A percentile compares a stretch with the other conserved stretches of the same genome.
Evolutionary conservation across 2,797 vertebrate species (phyloP).

Genomic region (Nannoperca obscura): DNA sequence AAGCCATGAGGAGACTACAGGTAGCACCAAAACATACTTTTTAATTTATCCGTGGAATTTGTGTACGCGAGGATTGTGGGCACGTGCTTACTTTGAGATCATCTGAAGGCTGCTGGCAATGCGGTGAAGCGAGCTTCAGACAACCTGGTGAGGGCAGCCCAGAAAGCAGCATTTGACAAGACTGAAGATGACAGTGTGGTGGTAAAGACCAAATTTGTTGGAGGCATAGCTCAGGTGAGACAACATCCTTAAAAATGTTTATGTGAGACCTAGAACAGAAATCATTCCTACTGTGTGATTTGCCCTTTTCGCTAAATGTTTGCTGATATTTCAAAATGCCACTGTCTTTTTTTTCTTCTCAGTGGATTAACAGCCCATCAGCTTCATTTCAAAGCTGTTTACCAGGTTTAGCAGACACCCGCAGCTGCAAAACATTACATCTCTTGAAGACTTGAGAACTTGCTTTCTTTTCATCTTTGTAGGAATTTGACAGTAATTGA

Average conservation of each 20-base stretch:
- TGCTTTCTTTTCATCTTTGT: slow-evolving; percentile 50
- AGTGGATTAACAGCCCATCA: slow-evolving; percentile 60
- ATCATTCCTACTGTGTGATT: slow-evolving; percentile 24
- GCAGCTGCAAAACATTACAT: slow-evolving; percentile 54
- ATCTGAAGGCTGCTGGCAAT: slow-evolving; percentile 92
- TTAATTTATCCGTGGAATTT: rapidly evolving
- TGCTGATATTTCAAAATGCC: slow-evolving; percentile 49
- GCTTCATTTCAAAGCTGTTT: slow-evolving; percentile 65
- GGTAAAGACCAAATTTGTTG: slow-evolving; percentile 98
- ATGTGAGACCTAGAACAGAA: slow-evolving; percentile 18
- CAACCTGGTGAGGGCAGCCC: slow-evolving; percentile 95
- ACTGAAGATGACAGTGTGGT: slow-evolving; percentile 94
- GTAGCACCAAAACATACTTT: slow-evolving; percentile 72
- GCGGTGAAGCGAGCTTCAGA: slow-evolving; percentile 99
- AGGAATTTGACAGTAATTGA: slow-evolving; percentile 57
- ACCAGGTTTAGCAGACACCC: slow-evolving; percentile 62
- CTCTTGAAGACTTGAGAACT: slow-evolving; percentile 41
- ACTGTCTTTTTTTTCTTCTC: slow-evolving; percentile 32
- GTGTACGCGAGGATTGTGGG: background rate
- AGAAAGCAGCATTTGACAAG: slow-evolving; percentile 98
- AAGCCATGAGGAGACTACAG: slow-evolving; percentile 98
- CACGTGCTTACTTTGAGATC: slow-evolving; percentile 27
- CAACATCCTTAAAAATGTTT: slow-evolving; percentile 16
- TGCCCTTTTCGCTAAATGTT: slow-evolving; percentile 56
- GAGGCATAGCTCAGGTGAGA: slow-evolving; percentile 97